A percentile compares a stretch with the other conserved stretches of the same genome.
Conservation (phyloP, 1,140 invertebrate species). For the Drosophila saltans region DNA sequence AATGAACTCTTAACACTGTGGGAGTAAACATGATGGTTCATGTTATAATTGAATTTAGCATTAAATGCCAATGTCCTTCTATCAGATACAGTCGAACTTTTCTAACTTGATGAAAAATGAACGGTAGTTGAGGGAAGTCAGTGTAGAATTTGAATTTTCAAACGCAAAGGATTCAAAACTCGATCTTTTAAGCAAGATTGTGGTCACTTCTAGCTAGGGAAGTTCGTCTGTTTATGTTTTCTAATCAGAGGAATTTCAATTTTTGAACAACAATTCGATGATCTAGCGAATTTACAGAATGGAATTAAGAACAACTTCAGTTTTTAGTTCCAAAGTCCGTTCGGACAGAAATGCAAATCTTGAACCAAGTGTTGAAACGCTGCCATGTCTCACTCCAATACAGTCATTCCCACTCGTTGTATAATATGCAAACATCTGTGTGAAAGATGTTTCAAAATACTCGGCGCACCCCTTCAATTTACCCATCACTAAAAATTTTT, state of each 20-base stretch:
- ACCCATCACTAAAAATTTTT: not conserved
- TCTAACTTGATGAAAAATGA: too few species aligned
- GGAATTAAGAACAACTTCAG: not conserved
- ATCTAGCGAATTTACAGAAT: not conserved
- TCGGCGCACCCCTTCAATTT: not conserved
- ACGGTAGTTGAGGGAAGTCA: too few species aligned
- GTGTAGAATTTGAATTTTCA: too few species aligned
- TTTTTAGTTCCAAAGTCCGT: constrained; percentile 35
- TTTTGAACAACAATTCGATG: too few species aligned
- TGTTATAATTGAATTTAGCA: too few species aligned
- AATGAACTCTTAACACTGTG: not conserved
- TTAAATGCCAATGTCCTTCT: too few species aligned
- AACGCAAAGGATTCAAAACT: too few species aligned
- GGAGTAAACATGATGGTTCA: not conserved
- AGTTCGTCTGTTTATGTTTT: too few species aligned
- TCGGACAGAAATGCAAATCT: constrained; percentile 22
- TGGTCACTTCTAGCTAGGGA: too few species aligned
- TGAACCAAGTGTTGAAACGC: constrained; percentile 47
- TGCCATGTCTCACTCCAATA: constrained; percentile 29
- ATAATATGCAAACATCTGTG: constrained; percentile 55
- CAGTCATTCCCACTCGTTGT: constrained; percentile 32
- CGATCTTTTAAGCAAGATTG: too few species aligned
- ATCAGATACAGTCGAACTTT: too few species aligned
- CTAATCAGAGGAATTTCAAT: too few species aligned
- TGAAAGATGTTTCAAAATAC: constrained; percentile 44